Evolutionary conservation across 2,797 vertebrate genomes (phyloP).

Genomic region (Okamejei kenojei): DNA sequence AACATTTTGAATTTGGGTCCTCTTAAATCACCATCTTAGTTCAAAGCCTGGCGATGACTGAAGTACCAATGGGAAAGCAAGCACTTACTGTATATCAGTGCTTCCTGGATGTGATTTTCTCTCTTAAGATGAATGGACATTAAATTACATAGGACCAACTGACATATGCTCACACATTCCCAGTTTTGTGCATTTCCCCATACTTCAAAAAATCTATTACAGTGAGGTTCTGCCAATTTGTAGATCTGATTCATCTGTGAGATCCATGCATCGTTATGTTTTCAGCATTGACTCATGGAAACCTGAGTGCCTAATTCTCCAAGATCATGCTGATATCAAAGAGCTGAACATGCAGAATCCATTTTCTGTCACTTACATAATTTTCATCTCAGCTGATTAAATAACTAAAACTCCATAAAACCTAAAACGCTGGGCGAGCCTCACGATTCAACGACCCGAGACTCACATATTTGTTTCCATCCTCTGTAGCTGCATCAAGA

Average conservation of each 20-base stretch:
- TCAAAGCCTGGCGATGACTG: not conserved
- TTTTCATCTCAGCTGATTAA: not conserved
- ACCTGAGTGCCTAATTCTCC: not conserved
- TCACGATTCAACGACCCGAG: not conserved
- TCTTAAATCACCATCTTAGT: not conserved
- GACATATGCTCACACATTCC: not conserved
- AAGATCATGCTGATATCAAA: not conserved
- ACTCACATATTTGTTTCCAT: not conserved
- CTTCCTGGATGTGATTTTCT: not conserved
- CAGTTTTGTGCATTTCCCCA: not conserved
- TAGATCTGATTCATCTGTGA: not conserved
- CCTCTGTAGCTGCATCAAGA: too few relatives aligned
- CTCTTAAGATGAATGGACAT: not conserved
- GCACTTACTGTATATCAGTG: not conserved
- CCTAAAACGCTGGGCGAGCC: not conserved
- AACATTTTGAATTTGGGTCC: not conserved
- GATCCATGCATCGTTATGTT: not conserved
- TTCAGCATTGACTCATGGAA: not conserved
- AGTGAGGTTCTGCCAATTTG: not conserved
- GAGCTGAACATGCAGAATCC: not conserved
- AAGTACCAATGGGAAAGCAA: not conserved
- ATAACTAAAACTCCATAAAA: not conserved
- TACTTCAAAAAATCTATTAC: not conserved
- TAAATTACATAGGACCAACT: not conserved
- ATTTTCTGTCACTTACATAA: not conserved